A percentile compares a stretch with the other conserved stretches of the same genome.
phyloP scores from a whole-genome alignment of 30 jellyfish, hydroid and myxozoan genomes.

The Calvadosia cruxmelitensis region DNA sequence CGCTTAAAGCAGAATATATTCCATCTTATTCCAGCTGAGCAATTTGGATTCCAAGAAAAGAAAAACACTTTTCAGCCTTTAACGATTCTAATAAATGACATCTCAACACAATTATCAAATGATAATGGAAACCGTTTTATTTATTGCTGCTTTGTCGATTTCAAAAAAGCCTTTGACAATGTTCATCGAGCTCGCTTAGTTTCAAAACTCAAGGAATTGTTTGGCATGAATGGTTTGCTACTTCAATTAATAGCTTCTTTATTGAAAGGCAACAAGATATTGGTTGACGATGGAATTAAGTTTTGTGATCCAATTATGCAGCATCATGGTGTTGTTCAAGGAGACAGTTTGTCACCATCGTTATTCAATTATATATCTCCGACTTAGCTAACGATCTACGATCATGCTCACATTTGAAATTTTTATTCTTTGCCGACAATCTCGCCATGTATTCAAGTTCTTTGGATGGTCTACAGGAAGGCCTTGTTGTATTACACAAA shows the following conservation, averaged over 20 bases:
- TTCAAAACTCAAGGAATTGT: no score
- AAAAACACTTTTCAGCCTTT: neutral
- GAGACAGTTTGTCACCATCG: neutral
- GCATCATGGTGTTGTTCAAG: neutral
- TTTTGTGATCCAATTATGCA: neutral
- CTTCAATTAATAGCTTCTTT: neutral
- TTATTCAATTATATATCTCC: neutral
- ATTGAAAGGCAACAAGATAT: neutral
- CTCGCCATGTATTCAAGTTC: neutral
- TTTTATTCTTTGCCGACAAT: neutral
- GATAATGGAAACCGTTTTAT: neutral
- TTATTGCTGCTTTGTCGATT: neutral
- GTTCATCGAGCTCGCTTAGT: neutral
- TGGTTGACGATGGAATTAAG: neutral
- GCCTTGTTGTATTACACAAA: no score
- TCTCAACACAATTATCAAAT: neutral
- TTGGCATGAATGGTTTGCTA: neutral
- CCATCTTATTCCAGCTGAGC: no score
- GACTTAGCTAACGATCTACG: neutral
- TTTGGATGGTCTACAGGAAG: no score
- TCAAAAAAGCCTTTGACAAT: neutral
- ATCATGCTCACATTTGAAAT: neutral
- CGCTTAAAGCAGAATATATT: no score
- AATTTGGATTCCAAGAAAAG: neutral
- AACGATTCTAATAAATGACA: neutral